Conservation (phyloP, 2,888 invertebrate species). For the Sialis fuliginosa region DNA sequence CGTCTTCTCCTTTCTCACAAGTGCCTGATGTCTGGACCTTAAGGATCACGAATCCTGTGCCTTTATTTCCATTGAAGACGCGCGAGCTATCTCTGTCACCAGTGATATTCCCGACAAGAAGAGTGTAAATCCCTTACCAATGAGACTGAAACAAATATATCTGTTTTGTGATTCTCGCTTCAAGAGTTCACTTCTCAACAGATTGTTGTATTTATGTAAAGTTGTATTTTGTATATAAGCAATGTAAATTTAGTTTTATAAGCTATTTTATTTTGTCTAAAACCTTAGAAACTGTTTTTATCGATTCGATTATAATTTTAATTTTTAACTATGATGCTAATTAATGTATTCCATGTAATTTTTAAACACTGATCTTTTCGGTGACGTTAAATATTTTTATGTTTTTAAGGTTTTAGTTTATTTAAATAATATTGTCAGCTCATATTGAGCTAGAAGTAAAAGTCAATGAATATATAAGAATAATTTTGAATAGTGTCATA, state of each 20-base stretch:
- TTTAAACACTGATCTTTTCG: not conserved
- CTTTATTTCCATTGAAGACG: too few species aligned
- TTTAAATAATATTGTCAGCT: conserved; percentile 8
- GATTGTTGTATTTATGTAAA: too few species aligned
- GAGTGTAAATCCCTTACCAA: too few species aligned
- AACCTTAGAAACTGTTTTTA: conserved; percentile 1
- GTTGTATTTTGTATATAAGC: not conserved
- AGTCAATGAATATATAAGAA: not conserved
- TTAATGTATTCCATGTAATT: not conserved
- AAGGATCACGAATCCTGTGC: too few species aligned
- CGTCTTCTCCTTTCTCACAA: not conserved
- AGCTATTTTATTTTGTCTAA: conserved; percentile 1
- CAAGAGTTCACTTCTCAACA: too few species aligned
- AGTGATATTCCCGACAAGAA: too few species aligned
- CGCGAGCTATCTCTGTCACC: too few species aligned
- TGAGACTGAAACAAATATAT: too few species aligned
- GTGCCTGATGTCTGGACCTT: not conserved
- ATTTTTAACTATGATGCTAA: too few species aligned
- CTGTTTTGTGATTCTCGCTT: too few species aligned
- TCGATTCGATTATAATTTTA: too few species aligned
- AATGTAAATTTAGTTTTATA: not conserved
- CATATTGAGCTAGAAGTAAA: conserved; percentile 7
- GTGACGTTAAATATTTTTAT: not conserved
- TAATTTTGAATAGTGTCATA: not conserved
- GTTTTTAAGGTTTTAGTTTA: conserved; percentile 7